phyloP scores from a whole-genome alignment of 2,113 vertebrate genomes.

The Plestiodon gilberti region DNA sequence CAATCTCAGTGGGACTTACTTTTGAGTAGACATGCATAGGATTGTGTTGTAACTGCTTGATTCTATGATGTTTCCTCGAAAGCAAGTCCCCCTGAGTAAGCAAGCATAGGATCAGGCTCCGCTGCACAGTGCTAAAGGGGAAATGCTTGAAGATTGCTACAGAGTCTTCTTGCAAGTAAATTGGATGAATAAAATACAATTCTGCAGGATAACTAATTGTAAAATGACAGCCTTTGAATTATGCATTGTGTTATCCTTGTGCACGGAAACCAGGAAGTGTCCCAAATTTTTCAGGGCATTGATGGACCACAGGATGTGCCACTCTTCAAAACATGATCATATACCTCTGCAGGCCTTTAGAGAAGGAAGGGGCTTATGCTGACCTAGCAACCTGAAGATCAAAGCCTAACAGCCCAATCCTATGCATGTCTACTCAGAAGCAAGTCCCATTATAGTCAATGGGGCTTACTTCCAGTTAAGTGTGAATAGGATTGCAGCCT shows the following conservation, averaged over 20 bases:
- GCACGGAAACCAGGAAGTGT: conserved; percentile 43
- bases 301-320: conserved; percentile 3
- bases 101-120: not conserved
- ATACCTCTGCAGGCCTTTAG: not conserved
- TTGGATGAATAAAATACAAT: conserved; percentile 49
- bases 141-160: conserved; percentile 29
- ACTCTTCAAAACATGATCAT: not conserved
- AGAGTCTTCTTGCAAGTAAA: conserved; percentile 34
- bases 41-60: too few species aligned
- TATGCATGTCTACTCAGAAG: too few species aligned
- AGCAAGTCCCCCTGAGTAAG: too few species aligned
- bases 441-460: too few species aligned
- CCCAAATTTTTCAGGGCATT: conserved; percentile 13
- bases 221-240: conserved; percentile 49
- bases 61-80: too few species aligned
- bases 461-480: too few species aligned
- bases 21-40: too few species aligned
- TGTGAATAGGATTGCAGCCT: too few species aligned
- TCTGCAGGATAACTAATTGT: conserved; percentile 48
- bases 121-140: accelerated
- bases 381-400: not conserved
- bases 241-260: conserved; percentile 13
- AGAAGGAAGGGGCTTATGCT: not conserved
- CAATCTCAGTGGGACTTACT: too few species aligned
- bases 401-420: too few species aligned